These are phyloP conservation scores for Drosophila nr. perissopoda DNA, from an alignment of 2,888 invertebrate genomes.

Conservation along the genomic window DNA sequence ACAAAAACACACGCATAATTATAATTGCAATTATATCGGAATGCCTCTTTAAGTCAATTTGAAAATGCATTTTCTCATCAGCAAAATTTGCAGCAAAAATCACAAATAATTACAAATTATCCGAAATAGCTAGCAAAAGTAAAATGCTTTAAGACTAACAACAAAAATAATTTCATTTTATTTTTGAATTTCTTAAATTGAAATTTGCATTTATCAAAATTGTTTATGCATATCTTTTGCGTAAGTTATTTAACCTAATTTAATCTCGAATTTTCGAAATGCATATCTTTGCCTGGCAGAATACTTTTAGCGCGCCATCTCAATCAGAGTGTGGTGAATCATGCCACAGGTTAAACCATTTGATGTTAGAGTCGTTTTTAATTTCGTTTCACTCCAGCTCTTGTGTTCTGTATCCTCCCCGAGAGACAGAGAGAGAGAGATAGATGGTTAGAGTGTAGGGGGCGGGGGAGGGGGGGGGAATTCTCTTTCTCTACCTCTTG, in stretches of 20 bases:
- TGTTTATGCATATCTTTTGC: not conserved
- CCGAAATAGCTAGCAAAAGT: not conserved
- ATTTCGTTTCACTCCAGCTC: constrained; percentile 13
- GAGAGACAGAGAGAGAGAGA: not conserved
- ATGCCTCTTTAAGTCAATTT: not conserved
- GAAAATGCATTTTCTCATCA: not conserved
- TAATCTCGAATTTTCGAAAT: not conserved
- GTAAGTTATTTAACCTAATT: not conserved
- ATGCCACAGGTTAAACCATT: constrained; percentile 38
- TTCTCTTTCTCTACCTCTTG: not conserved
- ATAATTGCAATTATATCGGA: not conserved
- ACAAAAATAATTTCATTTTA: not conserved
- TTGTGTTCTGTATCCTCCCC: not conserved
- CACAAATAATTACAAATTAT: not conserved
- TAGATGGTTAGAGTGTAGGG: not conserved
- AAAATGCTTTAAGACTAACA: not conserved
- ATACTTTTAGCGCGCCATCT: not conserved
- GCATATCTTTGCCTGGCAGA: not conserved
- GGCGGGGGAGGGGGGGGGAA: not conserved
- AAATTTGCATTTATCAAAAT: not conserved
- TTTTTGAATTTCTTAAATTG: not conserved
- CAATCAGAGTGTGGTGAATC: constrained; percentile 3
- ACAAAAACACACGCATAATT: not conserved
- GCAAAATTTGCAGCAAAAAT: no score
- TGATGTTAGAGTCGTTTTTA: constrained; percentile 17